Conservation (phyloP, 2,113 vertebrate genomes). For the Toxostoma redivivum region DNA sequence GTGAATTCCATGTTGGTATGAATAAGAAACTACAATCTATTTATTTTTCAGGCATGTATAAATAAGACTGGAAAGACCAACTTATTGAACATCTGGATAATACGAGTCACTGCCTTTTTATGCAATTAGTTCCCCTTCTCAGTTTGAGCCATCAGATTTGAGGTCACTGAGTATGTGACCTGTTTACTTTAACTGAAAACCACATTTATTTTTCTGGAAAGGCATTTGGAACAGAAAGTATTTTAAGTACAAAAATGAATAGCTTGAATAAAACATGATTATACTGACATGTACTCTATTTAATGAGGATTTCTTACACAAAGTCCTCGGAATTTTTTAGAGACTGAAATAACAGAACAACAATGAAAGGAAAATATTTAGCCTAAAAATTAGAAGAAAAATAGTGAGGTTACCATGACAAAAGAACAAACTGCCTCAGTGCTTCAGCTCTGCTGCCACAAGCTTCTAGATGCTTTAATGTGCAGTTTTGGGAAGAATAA, state of each 20-base stretch:
- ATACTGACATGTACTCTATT: neutral
- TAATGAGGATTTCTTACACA: constrained; percentile 22
- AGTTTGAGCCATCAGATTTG: constrained; percentile 9
- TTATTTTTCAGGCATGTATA: neutral
- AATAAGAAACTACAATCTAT: neutral
- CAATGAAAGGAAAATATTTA: constrained; percentile 15
- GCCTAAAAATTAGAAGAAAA: neutral
- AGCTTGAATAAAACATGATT: constrained; percentile 18
- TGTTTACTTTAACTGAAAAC: constrained; percentile 39
- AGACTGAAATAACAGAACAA: neutral
- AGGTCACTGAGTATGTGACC: neutral
- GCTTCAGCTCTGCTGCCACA: neutral
- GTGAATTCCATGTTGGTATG: neutral
- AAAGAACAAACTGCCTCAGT: neutral
- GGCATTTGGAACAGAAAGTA: neutral
- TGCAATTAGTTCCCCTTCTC: constrained; percentile 4
- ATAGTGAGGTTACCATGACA: neutral
- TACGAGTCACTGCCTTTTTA: neutral
- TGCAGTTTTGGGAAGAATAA: neutral
- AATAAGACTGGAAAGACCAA: constrained; percentile 5
- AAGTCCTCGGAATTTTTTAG: neutral
- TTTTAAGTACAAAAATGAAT: constrained; percentile 4
- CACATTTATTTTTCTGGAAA: constrained; percentile 13
- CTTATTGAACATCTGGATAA: neutral
- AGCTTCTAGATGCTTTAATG: neutral